Percentiles rank a stretch among this genome's conserved stretches.
Evolutionary conservation across 2,888 invertebrate species (phyloP).

Genomic region (Odontomyia ornata): DNA sequence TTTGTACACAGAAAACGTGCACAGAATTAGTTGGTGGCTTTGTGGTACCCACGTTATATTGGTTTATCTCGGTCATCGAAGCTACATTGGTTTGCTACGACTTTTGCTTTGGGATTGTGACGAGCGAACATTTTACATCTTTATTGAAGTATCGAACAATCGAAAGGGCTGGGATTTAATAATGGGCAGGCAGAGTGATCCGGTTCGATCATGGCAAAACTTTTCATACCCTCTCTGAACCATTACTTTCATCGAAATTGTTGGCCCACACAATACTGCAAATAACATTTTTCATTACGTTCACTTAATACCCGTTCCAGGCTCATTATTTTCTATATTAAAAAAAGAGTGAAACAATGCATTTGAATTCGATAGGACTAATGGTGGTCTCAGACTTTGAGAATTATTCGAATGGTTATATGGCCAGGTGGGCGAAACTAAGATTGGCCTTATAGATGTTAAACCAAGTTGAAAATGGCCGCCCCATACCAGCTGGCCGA

Average conservation of each 20-base stretch:
- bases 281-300: constrained; percentile 99
- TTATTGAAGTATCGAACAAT: constrained; percentile 93
- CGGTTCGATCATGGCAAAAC: constrained; percentile 94
- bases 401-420: no score
- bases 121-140: constrained; percentile 93
- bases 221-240: constrained; percentile 84
- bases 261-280: constrained; percentile 96
- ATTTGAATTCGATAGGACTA: no score
- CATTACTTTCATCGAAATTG: constrained; percentile 92
- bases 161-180: constrained; percentile 92
- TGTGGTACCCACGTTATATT: constrained; percentile 87
- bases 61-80: constrained; percentile 96
- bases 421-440: no score
- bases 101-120: constrained; percentile 97
- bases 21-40: constrained; percentile 79
- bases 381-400: no score
- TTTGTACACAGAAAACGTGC: constrained; percentile 79
- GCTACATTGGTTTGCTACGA: constrained; percentile 88
- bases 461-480: no score
- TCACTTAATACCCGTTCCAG: constrained; percentile 93
- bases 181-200: constrained; percentile 85
- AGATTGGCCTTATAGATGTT: no score
- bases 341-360: constrained; percentile 26
- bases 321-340: constrained; percentile 57
- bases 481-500: no score